Evolutionary conservation across 2,888 invertebrate species (phyloP).

Genomic region (Lochmaea crataegi): DNA sequence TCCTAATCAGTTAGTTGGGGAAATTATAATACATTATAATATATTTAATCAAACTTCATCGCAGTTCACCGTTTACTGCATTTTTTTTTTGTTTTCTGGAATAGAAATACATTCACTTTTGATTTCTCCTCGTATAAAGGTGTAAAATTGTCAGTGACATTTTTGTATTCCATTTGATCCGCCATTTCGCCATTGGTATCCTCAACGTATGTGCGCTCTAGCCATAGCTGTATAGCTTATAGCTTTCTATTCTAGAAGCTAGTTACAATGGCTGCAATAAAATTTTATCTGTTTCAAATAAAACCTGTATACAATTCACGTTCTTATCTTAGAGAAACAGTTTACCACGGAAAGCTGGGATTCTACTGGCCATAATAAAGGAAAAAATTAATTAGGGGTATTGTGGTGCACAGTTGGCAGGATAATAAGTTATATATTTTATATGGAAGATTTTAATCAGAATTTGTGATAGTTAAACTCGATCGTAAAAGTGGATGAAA

Average conservation of each 20-base stretch:
- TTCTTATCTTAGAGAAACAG: conserved; percentile 41
- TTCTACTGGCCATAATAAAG: conserved; percentile 32
- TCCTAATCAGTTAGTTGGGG: no score
- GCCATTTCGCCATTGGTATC: conserved; percentile 20
- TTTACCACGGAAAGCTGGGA: conserved; percentile 31
- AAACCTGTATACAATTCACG: conserved; percentile 44
- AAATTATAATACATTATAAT: background rate
- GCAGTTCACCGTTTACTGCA: background rate
- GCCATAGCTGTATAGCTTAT: conserved; percentile 15
- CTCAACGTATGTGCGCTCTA: conserved; percentile 29
- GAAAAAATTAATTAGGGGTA: conserved; percentile 33
- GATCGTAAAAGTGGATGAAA: conserved; percentile 24
- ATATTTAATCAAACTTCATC: background rate
- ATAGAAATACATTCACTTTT: background rate
- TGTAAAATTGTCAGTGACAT: conserved; percentile 31
- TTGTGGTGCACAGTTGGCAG: conserved; percentile 28
- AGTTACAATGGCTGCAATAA: conserved; percentile 43
- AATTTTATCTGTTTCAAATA: conserved; percentile 47
- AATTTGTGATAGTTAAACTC: conserved; percentile 10
- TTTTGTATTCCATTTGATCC: conserved; percentile 42
- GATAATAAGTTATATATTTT: conserved; percentile 26
- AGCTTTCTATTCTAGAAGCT: conserved; percentile 32
- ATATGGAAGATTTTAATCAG: conserved; percentile 33
- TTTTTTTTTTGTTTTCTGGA: background rate
- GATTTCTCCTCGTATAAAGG: conserved; percentile 10